Base-by-base conservation (phyloP, 2,888 invertebrate genomes). In the Pecten maximus region DNA sequence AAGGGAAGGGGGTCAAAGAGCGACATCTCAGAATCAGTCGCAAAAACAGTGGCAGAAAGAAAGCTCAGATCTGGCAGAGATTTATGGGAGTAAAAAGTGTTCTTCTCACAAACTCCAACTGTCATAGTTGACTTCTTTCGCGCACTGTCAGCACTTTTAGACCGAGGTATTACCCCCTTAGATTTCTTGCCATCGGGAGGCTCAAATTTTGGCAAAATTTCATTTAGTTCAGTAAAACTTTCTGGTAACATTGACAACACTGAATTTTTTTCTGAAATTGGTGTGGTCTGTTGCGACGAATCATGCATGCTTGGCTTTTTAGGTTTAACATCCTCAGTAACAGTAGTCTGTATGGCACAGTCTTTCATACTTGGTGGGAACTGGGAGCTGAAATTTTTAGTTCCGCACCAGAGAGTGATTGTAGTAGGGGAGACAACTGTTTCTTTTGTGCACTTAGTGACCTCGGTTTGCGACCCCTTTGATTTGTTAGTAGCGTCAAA, bases 361-460 rank as follows among this genome's bases (percentile, higher is more conserved):
- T 96, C 96, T 89, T 94, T 94, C 12, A 95, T 95, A 60, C 93
- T 93, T n/a, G 95, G 95, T 19, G 96, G 96, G 89, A 95, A 96
- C 93, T 96, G 96, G 10, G 95, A 94, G 0, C 94, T 94, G 88
- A 95, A 95, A 89, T 95, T 95, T 92, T 95, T 96, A 10, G 95
- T 95, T 10, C 96, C 96, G 54, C 94, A 93, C 95, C 95, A 96
- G n/a, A 95, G 91, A 4, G 94, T 95, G 0, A 96, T 94, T 28
- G 95, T 95, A 35, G 95, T 94, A 0, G 95, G 95, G 10, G 95
- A 95, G 35, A 95, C 93, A 10, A 93, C 88, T 1, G 96, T 96
- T 19, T 94, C 94, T 88, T 94, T 93, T 28, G 91, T 92, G 35
- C 93, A 93, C 39, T 89, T 91, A 35, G 88, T 48, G 44, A 89